Percentiles rank a stretch among this genome's conserved stretches.
Evolutionary conservation across 2,888 invertebrate species (phyloP).

Genomic region (Cyaniris semiargus): DNA sequence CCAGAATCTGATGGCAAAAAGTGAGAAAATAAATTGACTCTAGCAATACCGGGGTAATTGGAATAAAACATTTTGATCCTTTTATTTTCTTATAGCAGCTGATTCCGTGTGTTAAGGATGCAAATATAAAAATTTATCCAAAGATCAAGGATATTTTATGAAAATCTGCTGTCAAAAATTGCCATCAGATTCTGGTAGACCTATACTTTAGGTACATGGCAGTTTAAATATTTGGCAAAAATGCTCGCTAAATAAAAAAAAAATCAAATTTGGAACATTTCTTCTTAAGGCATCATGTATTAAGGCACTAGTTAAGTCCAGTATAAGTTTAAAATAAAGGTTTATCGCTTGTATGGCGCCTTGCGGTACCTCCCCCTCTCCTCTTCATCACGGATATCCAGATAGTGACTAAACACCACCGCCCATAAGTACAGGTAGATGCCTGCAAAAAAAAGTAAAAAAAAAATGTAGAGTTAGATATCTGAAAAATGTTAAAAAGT

Average conservation of each 20-base stretch:
- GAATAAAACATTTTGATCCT: too few species aligned
- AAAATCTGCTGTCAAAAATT: too few species aligned
- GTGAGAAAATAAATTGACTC: too few species aligned
- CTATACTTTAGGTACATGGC: neutral
- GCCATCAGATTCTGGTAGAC: too few species aligned
- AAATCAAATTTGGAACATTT: neutral
- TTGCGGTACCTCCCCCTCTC: conserved; percentile 87
- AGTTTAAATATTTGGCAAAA: neutral
- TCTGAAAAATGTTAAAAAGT: too few species aligned
- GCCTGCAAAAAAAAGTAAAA: conserved; percentile 72
- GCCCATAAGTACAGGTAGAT: conserved; percentile 90
- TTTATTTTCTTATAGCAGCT: too few species aligned
- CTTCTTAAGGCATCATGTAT: neutral
- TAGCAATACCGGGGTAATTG: too few species aligned
- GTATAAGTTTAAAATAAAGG: neutral
- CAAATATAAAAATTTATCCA: too few species aligned
- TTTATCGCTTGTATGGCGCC: conserved; percentile 83
- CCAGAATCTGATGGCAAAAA: too few species aligned
- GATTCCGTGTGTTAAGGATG: too few species aligned
- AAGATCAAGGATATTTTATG: too few species aligned
- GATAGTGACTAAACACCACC: conserved; percentile 91
- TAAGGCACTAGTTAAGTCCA: neutral
- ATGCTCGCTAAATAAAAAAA: neutral
- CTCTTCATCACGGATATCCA: conserved; percentile 85
- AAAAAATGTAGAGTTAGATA: too few species aligned